Conservation (phyloP, 2,888 invertebrate species). For the Piscicola geometra region DNA sequence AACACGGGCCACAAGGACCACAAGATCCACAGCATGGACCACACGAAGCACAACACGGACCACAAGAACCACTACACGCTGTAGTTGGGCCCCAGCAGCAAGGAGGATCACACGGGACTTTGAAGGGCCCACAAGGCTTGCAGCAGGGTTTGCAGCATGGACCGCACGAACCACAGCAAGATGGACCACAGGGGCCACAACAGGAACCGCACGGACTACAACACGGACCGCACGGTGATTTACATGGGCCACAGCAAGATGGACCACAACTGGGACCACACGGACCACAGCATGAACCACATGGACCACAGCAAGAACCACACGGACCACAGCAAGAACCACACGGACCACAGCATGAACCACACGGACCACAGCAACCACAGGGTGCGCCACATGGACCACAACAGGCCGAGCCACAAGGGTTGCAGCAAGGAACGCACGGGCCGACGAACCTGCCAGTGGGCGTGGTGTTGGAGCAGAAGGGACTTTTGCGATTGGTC, state of each 20-base stretch:
- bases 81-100: too few relatives aligned
- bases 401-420: not conserved
- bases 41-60: not conserved
- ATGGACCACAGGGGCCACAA: not conserved
- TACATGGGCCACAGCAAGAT: not conserved
- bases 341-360: too few relatives aligned
- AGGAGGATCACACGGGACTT: not conserved
- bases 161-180: not conserved
- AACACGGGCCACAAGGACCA: not conserved
- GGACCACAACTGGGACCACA: slow-evolving; percentile 3
- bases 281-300: not conserved
- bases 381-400: not conserved
- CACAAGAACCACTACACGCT: slow-evolving; percentile 13
- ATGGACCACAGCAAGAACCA: not conserved
- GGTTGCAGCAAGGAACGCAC: too few relatives aligned
- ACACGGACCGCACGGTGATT: too few relatives aligned
- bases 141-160: not conserved
- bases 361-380: not conserved
- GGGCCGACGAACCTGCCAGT: too few relatives aligned
- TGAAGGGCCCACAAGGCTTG: not conserved
- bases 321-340: not conserved
- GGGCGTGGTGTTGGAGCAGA: not conserved
- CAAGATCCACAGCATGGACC: not conserved
- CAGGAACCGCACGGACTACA: slow-evolving; percentile 8
- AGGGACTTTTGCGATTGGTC: not conserved